Base-by-base conservation (phyloP, 2,113 vertebrate genomes). In the Xiphophorus maculatus region DNA sequence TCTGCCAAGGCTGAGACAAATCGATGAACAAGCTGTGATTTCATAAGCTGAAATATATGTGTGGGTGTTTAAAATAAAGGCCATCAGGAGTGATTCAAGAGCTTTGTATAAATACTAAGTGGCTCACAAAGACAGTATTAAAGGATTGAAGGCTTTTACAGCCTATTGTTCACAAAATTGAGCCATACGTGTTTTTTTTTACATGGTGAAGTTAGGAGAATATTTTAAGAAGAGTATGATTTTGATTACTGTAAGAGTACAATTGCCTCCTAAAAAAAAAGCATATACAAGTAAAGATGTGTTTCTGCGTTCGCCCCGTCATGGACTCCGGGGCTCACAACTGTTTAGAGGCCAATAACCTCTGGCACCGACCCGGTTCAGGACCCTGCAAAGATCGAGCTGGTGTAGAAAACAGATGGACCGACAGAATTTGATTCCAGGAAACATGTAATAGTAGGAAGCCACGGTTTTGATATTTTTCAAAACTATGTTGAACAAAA, bases 1-100 rank as follows among this genome's bases (percentile, higher is more conserved):
- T 54, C 54, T 42, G 69, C 71, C 63, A 32, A 76, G 64, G 58
- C 73, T 51, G 64, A 81, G 69, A 63, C 69, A 29, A 64, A 76
- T 81, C 63, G 12, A 81, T 76, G 54, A 48, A 40, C 54, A 54
- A 81, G 48, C 63, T 66, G 27, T 54, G 58, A 72, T 81, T 71
- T 81, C 58, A 67, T 63, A 2, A 71, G 63, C 42, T 67, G 62
- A 71, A 81, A 63, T 71, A 54, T 63, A 76, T n/a, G 27, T 58
- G 61, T 74, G 77, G 71, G 58, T 74, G 77, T 62, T 17, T 63
- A 33, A 71, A 22, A 66, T 11, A 66, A 70, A 76, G 40, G 35
- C 8, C 66, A 75, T 62, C 30, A 54, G 27, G 30, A 71, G n/a
- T n/a, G 48, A 40, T 74, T 33, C 60, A 64, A 63, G 29, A 32